These are phyloP conservation scores for Imbricaverruca yamaguchii DNA, from an alignment of 2,888 invertebrate species.

Conservation along the genomic window DNA sequence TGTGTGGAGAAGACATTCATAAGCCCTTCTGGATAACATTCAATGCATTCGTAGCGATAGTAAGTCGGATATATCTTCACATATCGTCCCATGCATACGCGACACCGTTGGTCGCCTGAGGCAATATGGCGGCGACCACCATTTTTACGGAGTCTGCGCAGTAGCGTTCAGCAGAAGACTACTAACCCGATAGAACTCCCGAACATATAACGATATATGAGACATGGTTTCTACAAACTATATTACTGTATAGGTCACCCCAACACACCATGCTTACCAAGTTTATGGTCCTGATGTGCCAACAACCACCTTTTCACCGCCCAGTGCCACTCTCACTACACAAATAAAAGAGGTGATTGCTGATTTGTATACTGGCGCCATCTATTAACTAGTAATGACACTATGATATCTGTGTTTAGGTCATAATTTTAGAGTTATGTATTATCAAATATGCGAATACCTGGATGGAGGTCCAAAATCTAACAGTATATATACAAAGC, in stretches of 20 bases:
- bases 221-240: background rate
- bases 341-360: background rate
- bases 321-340: background rate
- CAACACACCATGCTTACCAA: background rate
- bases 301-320: background rate
- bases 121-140: constrained; percentile 5
- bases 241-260: background rate
- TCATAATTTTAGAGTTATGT: background rate
- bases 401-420: background rate
- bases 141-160: constrained; percentile 20
- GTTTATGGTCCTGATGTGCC: background rate
- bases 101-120: background rate
- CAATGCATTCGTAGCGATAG: background rate
- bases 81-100: background rate
- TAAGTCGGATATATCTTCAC: background rate
- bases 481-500: no score
- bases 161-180: constrained; percentile 20
- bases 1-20: background rate
- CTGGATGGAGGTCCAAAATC: no score
- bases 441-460: no score
- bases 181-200: background rate
- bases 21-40: background rate
- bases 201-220: background rate
- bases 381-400: background rate
- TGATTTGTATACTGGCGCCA: background rate